Base-by-base conservation (phyloP, 2,888 invertebrate species). In the Ichneumoninae sp. region DNA sequence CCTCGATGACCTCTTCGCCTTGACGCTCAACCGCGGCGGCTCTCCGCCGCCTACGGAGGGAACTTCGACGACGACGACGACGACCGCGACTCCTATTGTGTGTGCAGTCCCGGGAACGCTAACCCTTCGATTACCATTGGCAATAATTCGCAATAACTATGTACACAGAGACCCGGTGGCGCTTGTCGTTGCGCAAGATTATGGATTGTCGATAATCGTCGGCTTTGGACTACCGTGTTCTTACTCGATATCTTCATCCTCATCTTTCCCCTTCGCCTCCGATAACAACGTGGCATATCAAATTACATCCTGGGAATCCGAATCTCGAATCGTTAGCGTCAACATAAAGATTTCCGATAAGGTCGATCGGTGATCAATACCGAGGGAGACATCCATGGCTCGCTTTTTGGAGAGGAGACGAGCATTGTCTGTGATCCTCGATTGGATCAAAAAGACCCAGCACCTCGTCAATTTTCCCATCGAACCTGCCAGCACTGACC, bases 1-100 rank as follows among this genome's bases (percentile, higher is more conserved):
- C 90, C 89, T 83, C 66, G 40, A 26, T 83, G 88, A 89, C 90
- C 90, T 88, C 90, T 86, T 88, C 84, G 88, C 89, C 89, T 89
- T 88, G 89, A 90, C 90, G 89, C 87, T 71, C 66, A 77, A 77
- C 80, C 52, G 83, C 74, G 77, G 70, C 70, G 50, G 78, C 75
- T 71, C 69, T 78, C 76, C 60, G 54, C 62, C 66, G 82, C 70
- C 71, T 54, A 70, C 76, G 50, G 40, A 71, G 40, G 33, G 60
- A 52, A 47, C 69, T 44, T 36, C 70, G 47, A 70, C 69, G 52
- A 75, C 75, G 68, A 75, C 75, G 68, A 52, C 70, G n/a, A 44
- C 54, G 36, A 33, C 54, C n/a, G 22, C 62, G 69, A 66, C 54
- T 84, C 26, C 74, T 69, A 84, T 84, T 81, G 78, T 81, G 70